Base-by-base conservation (phyloP, 2,888 invertebrate genomes). In the Gryllus longicercus region DNA sequence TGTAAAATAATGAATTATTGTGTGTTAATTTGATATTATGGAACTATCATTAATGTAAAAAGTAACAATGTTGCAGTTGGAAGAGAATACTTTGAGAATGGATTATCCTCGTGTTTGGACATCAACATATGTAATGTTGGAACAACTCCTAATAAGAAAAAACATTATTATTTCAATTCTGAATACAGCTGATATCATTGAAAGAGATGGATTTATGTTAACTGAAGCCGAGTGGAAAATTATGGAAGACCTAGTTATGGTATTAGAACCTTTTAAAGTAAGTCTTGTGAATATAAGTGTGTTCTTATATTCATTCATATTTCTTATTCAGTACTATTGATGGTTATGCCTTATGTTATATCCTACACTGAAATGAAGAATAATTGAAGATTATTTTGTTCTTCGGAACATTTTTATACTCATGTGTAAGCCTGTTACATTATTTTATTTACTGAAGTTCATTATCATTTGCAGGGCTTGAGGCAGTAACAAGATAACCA, bases 91-190 rank as follows among this genome's bases (percentile, higher is more conserved):
- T n/a, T 80, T 84, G 11, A 78, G 79, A 18, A 80, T 86, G 83
- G 88, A 88, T 83, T 87, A 86, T 82, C 86, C 87, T 11, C 80
- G 84, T 14, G 85, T 88, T 38, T 89, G 89, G 89, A 87, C 87
- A 25, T 87, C 88, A 2, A 88, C 89, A 0, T 88, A 88, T 78
- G 86, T 86, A 14, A 88, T 89, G 88, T 83, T 89, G 10, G 88
- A 88, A 80, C 85, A 87, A 83, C 85, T 88, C 82, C 83, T 86
- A 8, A 81, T 86, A 2, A 84, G 88, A 11, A 85, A 86, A 78
- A 85, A 85, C 50, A 84, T 86, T 12, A 83, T 89, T 11, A 83
- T 84, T 3, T 85, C 86, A 0, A 85, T 88, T 63, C 82, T 88
- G 10, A 85, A 85, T 77, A 84, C 86, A 79, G 86, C 86, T 23